Evolutionary conservation across 1,140 invertebrate genomes (phyloP), one percentile per base, ranked within the genome.

Genomic region (Cydia amplana): DNA sequence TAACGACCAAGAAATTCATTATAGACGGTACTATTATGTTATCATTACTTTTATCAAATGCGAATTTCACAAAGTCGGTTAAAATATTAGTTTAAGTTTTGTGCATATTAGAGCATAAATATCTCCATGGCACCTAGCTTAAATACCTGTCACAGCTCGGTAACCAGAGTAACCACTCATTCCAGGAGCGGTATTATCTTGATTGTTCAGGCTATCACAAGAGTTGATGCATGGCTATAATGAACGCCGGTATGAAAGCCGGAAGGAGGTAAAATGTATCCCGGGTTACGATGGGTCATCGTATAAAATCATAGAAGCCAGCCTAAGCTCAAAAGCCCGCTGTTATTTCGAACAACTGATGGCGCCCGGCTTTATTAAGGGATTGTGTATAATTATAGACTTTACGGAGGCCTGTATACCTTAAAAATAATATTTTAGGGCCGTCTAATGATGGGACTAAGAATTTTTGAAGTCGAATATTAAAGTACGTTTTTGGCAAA

Each of bases 221-320:
- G 65, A 70, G 65, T 36, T 70, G 65, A 70, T 70, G 65, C 28
- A 70, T 70, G 28, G 32, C 65, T 36, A 70, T 70, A 70, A 70
- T 36, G 65, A 70, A 70, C 28, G 65, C n/a, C 36, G 28, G 32
- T 43, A 40, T 43, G 65, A 70, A 70, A 70, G 65, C 65, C 32
- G 9, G 20, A 25, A 25, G 6, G 65, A 32, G 65, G 28, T 36
- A 36, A 70, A 70, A 70, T n/a, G 25, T 70, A 40, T 70, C 65
- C 65, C 65, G 65, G 65, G 65, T 60, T 60, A 60, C 55, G 51
- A 18, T 32, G 65, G 65, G 65, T 40, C 65, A 70, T 70, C 65
- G 65, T 70, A 70, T 70, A 70, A 70, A 40, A 70, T 70, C 65
- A 70, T 36, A 70, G 64, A 32, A 28, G 65, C 65, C 32, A 36